A percentile compares a stretch with the other conserved stretches of the same genome.
Conservation (phyloP, 2,888 invertebrate genomes). For the Eudasyphora cyanicolor region DNA sequence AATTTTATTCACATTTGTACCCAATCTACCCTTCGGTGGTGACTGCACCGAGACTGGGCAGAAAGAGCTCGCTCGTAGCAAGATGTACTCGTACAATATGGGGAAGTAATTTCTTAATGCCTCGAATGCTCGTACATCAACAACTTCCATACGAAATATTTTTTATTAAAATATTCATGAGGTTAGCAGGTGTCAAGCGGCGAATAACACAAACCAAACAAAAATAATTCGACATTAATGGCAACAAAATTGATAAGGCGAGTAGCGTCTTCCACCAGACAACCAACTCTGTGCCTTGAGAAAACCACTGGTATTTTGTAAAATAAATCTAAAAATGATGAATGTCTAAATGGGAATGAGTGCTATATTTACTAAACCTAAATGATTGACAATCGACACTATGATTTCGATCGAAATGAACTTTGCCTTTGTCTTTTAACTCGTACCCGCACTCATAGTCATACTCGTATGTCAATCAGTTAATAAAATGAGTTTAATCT, state of each 20-base stretch:
- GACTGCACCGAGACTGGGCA: not conserved
- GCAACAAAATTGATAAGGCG: slow-evolving; percentile 19
- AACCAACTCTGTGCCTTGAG: not conserved
- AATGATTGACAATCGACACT: not conserved
- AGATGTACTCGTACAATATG: no score
- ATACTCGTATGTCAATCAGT: no score
- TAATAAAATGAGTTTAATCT: no score
- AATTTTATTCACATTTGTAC: slow-evolving; percentile 7
- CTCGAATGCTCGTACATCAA: not conserved
- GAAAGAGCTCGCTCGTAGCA: not conserved
- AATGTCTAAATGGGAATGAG: not conserved
- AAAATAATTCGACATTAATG: slow-evolving; percentile 21
- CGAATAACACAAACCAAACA: slow-evolving; percentile 10
- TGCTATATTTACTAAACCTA: not conserved
- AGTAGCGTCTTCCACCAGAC: not conserved
- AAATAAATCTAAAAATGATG: not conserved
- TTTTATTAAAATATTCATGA: slow-evolving; percentile 24
- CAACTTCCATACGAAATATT: not conserved
- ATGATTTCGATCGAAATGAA: no score
- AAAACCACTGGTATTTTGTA: not conserved
- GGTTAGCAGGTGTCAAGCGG: slow-evolving; percentile 41
- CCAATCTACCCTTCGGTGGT: not conserved
- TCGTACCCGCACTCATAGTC: no score
- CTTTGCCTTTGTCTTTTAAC: no score
- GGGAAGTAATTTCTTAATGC: not conserved